phyloP scores from a whole-genome alignment of 2,888 invertebrate species.

The Chironomus tentans region DNA sequence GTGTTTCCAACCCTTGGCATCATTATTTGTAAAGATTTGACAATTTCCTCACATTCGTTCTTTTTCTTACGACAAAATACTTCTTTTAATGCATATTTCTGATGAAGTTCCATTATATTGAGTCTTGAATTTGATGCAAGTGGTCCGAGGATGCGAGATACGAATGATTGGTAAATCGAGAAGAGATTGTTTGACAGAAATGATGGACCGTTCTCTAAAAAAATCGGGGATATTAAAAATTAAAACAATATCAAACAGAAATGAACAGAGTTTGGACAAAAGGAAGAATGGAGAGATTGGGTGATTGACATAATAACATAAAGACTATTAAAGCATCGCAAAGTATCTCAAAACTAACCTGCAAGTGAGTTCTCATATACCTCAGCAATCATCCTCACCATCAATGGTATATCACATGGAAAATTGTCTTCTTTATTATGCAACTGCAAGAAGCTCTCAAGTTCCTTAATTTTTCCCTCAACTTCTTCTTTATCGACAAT shows the following conservation, averaged over 20 bases:
- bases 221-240: too few species aligned
- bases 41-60: background rate
- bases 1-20: background rate
- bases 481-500: background rate
- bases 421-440: background rate
- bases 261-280: too few species aligned
- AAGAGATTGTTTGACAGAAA: background rate
- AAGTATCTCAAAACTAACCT: too few species aligned
- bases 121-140: background rate
- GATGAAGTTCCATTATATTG: background rate
- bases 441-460: background rate
- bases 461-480: background rate
- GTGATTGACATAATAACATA: too few species aligned
- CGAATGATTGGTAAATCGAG: background rate
- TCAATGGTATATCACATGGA: background rate
- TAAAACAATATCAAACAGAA: too few species aligned
- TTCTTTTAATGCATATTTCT: constrained; percentile 1
- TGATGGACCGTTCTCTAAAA: too few species aligned
- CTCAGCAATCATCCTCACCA: background rate
- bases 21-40: background rate
- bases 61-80: background rate
- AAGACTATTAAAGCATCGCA: too few species aligned
- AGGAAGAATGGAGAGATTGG: too few species aligned
- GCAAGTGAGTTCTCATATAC: background rate
- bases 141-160: background rate